Conservation (phyloP, 92 coral and sea anemone genomes). For the Phenganax marumi region DNA sequence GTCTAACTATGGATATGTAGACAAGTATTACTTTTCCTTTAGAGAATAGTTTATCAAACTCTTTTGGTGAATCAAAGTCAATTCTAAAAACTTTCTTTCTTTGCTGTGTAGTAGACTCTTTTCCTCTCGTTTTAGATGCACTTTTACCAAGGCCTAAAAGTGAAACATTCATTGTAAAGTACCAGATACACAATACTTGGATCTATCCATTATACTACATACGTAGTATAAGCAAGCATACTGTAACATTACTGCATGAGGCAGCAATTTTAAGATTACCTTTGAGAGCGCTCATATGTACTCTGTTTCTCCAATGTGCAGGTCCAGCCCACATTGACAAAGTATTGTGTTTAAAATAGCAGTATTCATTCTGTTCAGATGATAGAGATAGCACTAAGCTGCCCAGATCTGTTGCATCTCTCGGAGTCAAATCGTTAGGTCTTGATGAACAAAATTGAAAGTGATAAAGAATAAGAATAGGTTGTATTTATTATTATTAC, state of each 20-base stretch:
- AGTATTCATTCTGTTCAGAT: constrained; percentile 86
- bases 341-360: constrained; percentile 76
- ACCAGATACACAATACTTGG: too few species aligned
- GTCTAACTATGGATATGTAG: background rate
- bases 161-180: too few species aligned
- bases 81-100: constrained; percentile 67
- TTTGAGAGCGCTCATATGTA: constrained; percentile 56
- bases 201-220: background rate
- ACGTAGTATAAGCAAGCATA: background rate
- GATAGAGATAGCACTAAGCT: constrained; percentile 79
- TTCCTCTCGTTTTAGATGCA: constrained; percentile 32
- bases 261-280: constrained; percentile 19
- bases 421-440: constrained; percentile 30
- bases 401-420: constrained; percentile 65
- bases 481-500: too few species aligned
- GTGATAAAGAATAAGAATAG: background rate
- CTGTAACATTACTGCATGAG: background rate
- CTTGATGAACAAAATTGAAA: background rate
- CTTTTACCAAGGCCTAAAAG: too few species aligned
- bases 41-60: constrained; percentile 63
- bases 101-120: constrained; percentile 59
- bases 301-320: constrained; percentile 80
- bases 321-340: constrained; percentile 94
- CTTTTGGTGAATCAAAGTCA: constrained; percentile 65
- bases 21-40: constrained; percentile 64